Evolutionary conservation across 2,888 invertebrate genomes (phyloP).

Genomic region (Agrotis exclamationis): DNA sequence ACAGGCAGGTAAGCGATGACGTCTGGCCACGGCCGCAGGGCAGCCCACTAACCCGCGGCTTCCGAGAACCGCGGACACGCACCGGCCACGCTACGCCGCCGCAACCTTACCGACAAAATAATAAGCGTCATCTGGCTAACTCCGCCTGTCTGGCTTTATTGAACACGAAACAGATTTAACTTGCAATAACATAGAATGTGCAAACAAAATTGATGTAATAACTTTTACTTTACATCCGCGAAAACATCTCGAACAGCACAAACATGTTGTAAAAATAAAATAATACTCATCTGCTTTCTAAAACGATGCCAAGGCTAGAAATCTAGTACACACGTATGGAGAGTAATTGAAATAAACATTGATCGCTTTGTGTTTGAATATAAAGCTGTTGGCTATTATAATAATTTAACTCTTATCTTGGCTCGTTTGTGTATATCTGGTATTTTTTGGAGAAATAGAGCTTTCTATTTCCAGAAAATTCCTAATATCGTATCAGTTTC

Average conservation of each 20-base stretch:
- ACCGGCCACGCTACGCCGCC: constrained; percentile 33
- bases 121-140: constrained; percentile 58
- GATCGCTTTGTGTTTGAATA: constrained; percentile 12
- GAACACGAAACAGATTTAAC: constrained; percentile 60
- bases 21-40: constrained; percentile 66
- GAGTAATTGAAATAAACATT: constrained; percentile 47
- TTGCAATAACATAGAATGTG: constrained; percentile 35
- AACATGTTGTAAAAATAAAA: constrained; percentile 35
- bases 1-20: constrained; percentile 63
- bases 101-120: constrained; percentile 66
- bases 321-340: constrained; percentile 28
- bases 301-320: constrained; percentile 52
- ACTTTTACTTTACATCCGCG: constrained; percentile 28
- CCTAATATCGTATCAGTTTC: constrained; percentile 1
- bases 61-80: constrained; percentile 74
- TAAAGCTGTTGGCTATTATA: constrained; percentile 20
- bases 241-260: constrained; percentile 12
- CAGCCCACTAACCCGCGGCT: constrained; percentile 75
- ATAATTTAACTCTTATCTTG: constrained; percentile 19
- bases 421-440: constrained; percentile 7
- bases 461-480: constrained; percentile 26
- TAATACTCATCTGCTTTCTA: constrained; percentile 43
- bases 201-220: constrained; percentile 14
- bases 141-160: constrained; percentile 46
- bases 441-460: constrained; percentile 9